Base-by-base conservation (phyloP, 2,113 vertebrate genomes). In the Aphelocoma coerulescens region DNA sequence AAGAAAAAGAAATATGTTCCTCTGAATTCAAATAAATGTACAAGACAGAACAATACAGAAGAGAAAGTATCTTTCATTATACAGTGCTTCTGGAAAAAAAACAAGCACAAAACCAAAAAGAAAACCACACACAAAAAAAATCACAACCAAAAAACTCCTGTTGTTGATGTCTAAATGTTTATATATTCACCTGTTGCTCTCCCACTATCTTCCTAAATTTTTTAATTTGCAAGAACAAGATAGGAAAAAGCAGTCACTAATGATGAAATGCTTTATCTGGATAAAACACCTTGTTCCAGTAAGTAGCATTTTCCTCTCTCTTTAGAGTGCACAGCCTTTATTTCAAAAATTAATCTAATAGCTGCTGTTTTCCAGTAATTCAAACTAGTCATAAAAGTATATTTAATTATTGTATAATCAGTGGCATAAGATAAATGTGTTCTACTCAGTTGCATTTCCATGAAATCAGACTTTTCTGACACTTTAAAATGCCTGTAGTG, bases 381-480 rank as follows among this genome's bases (percentile, higher is more conserved):
- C 39, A 82, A 35, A 92, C 20, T 37, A 91, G 57, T 79, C 71
- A 67, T 80, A 82, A 72, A 96, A 93, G 63, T 87, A 35, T 88
- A 82, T 84, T 76, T 91, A 80, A 79, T 68, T 94, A 96, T 72
- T 74, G 55, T 83, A 57, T 91, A 95, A 94, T 95, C 82, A 95
- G 82, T 90, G 49, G 39, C 75, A 39, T 83, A 89, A 37, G 62
- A 96, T 63, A 95, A 94, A 95, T 72, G 32, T 32, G 44, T 93
- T 74, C 68, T 91, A 80, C 62, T 30, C 66, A 61, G 66, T 55
- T 85, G 54, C 39, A 44, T 90, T 94, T 94, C 58, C 57, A 69
- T 76, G 37, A 93, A 90, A 92, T 83, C 73, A 84, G 88, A 90
- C 52, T 91, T 86, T 94, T 95, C 91, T 91, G 57, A 88, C 55